Conservation (phyloP, 2,113 vertebrate species). For the Gymnogyps californianus region DNA sequence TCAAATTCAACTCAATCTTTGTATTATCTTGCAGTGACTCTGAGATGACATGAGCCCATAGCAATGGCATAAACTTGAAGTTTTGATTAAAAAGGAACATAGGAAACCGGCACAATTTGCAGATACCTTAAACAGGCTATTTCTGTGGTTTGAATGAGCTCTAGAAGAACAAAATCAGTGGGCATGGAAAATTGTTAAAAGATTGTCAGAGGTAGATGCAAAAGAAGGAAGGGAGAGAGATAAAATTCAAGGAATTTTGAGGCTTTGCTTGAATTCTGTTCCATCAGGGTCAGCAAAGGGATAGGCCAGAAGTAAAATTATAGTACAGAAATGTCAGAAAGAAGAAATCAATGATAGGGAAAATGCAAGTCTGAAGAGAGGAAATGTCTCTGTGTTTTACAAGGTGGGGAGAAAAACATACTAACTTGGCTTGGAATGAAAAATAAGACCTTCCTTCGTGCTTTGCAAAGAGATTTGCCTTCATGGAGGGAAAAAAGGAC, state of each 20-base stretch:
- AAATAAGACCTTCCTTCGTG: not conserved
- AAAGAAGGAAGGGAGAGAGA: not conserved
- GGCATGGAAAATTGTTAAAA: not conserved
- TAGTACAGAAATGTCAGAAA: not conserved
- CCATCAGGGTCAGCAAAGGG: not conserved
- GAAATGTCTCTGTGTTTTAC: not conserved
- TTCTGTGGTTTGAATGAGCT: not conserved
- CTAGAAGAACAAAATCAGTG: not conserved
- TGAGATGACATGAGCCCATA: not conserved
- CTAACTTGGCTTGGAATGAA: not conserved
- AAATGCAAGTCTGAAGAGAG: not conserved
- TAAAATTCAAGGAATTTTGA: not conserved
- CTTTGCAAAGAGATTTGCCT: not conserved
- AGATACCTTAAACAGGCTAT: not conserved
- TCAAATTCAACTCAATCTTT: slow-evolving; percentile 12
- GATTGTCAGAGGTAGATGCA: not conserved
- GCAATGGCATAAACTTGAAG: not conserved
- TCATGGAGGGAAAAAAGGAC: not conserved
- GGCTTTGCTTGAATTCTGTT: not conserved
- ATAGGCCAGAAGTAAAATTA: not conserved
- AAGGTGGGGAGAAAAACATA: not conserved
- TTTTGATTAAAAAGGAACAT: not conserved
- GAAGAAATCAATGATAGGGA: not conserved
- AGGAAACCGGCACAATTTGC: not conserved
- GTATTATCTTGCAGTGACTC: not conserved